Base-by-base conservation (phyloP, 2,113 vertebrate species). In the Gorsachius goisagi region DNA sequence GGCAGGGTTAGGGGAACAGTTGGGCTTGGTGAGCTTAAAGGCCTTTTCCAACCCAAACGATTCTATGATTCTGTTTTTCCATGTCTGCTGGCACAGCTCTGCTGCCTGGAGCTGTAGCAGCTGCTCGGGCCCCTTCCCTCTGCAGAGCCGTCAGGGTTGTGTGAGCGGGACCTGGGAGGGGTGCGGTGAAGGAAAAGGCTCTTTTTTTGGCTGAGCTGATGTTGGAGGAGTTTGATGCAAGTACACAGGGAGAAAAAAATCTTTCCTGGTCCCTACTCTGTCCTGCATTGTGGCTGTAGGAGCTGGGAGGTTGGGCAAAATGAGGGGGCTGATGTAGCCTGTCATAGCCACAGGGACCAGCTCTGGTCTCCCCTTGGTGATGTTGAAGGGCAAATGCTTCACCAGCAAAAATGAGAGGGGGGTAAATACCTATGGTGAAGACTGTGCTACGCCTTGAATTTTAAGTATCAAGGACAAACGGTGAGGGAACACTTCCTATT, bases 331-430 rank as follows among this genome's bases (percentile, higher is more conserved):
- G 0, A 41, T 33, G 15, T 11, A 19, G 6, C n/a, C 32, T 2
- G 0, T 15, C 4, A 8, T 13, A 23, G 30, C 44, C 9, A 4
- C 0, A 24, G 41, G 33, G 7, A 22, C n/a, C 49, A 75, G 27
- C 27, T 30, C 28, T 45, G 21, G 24, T 74, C 35, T 69, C 3
- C 62, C 22, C 1, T 0, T 16, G 49, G 27, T 0, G 12, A 37
- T 44, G 45, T 1, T 72, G 63, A 76, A 80, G 63, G 67, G 73
- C 52, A 41, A 30, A 39, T n/a, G 15, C 10, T 79, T 78, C 35
- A 58, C 30, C 30, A 58, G 33, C 12, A 58, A 19, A 76, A 76
- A 16, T 14, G 53, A 37, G 44, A 71, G 28, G 12, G 27, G 26
- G 37, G 12, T 47, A 13, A 47, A 28, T 37, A 35, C 13, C 18